Evolutionary conservation across 2,113 vertebrate genomes (phyloP).

Genomic region (Trematomus loennbergii): DNA sequence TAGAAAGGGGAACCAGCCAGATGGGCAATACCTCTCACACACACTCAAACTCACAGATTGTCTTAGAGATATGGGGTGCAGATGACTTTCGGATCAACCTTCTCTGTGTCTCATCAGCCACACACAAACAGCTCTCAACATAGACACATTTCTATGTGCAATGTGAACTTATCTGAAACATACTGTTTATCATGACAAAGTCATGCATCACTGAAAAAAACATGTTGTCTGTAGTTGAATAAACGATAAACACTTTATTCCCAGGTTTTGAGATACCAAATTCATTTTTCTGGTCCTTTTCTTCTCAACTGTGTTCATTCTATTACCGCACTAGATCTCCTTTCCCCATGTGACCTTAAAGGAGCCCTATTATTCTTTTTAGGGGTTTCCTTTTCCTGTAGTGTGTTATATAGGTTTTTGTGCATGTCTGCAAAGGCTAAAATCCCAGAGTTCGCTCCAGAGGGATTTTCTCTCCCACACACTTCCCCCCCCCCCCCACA

Average conservation of each 20-base stretch:
- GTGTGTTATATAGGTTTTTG: too few relatives aligned
- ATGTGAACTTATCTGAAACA: neutral
- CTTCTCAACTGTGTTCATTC: too few relatives aligned
- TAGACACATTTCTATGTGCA: neutral
- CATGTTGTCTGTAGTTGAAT: neutral
- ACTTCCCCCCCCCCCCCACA: too few relatives aligned
- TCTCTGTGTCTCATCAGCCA: constrained; percentile 25
- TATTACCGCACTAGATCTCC: too few relatives aligned
- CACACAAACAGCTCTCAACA: neutral
- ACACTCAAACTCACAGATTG: constrained; percentile 40
- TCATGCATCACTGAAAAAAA: neutral
- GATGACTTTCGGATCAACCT: constrained; percentile 49
- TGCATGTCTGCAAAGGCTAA: too few relatives aligned
- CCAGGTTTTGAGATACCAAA: neutral
- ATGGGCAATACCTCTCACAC: constrained; percentile 54
- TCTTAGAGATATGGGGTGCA: constrained; percentile 46
- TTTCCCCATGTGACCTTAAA: too few relatives aligned
- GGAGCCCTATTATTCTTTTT: too few relatives aligned
- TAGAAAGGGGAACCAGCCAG: constrained; percentile 54
- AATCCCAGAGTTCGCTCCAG: too few relatives aligned
- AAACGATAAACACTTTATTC: neutral
- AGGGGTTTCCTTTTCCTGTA: too few relatives aligned
- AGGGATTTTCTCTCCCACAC: too few relatives aligned
- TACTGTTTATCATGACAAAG: neutral
- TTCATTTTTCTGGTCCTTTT: too few relatives aligned